These are phyloP conservation scores for Rhodeus uyekii DNA, from an alignment of 2,797 vertebrate genomes.

Conservation along the genomic window DNA sequence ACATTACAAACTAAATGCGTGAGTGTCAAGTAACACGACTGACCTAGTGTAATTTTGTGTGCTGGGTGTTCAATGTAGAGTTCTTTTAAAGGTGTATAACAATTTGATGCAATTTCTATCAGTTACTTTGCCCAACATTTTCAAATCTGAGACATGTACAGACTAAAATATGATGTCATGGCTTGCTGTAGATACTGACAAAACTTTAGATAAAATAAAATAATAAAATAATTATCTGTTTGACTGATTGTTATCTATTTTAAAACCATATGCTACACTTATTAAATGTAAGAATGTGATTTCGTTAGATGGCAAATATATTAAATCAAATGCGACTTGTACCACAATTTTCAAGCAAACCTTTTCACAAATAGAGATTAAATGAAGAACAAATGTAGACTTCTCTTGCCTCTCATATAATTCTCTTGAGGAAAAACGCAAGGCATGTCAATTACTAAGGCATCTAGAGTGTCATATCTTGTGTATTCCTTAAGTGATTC, in stretches of 20 bases:
- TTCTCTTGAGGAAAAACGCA: background rate
- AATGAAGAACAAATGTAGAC: background rate
- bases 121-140: background rate
- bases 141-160: background rate
- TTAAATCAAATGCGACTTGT: background rate
- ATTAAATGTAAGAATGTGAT: background rate
- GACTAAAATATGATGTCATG: constrained; percentile 9
- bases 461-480: background rate
- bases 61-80: background rate
- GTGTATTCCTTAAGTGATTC: background rate
- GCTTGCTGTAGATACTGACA: background rate
- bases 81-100: background rate
- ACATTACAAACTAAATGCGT: constrained; percentile 10
- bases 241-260: background rate
- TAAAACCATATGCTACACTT: background rate
- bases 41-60: background rate
- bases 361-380: background rate
- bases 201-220: background rate
- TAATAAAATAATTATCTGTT: background rate
- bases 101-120: background rate
- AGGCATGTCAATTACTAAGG: background rate
- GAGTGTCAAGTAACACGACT: constrained; percentile 15
- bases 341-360: background rate
- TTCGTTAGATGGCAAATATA: background rate
- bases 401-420: background rate